Conservation (phyloP, 2,113 vertebrate genomes). For the Mus pahari region DNA sequence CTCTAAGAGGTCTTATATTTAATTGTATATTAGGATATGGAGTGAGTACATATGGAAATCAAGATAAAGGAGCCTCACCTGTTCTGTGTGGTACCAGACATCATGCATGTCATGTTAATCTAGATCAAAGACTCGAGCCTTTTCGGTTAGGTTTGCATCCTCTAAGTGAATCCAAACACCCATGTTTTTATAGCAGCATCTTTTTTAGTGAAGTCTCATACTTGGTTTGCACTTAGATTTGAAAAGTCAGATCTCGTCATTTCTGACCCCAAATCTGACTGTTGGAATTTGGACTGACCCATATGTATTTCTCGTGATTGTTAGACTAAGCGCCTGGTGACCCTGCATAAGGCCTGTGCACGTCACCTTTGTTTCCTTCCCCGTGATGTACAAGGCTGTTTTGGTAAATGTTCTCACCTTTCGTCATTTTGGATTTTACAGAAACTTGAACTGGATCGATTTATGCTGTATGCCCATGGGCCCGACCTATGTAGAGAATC, state of each 20-base stretch:
- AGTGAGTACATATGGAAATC: slow-evolving; percentile 24
- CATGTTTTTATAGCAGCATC: not conserved
- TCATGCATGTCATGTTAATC: not conserved
- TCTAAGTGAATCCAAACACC: not conserved
- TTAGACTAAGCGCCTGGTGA: not conserved
- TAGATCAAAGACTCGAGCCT: not conserved
- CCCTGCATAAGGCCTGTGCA: not conserved
- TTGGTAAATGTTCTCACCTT: not conserved
- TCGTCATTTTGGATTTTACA: slow-evolving; percentile 82
- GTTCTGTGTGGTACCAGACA: not conserved
- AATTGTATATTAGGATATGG: slow-evolving; percentile 53
- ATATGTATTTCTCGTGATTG: not conserved
- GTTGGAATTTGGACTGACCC: not conserved
- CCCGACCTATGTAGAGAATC: slow-evolving; percentile 98
- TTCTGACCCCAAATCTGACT: not conserved
- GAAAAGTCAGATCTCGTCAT: not conserved
- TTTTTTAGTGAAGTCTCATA: not conserved
- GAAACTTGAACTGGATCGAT: slow-evolving; percentile 98
- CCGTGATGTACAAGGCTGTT: slow-evolving; percentile 1
- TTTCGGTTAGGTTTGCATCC: slow-evolving; percentile 17
- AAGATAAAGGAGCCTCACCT: not conserved
- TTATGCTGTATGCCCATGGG: slow-evolving; percentile 99
- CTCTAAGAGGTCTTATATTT: slow-evolving; percentile 46
- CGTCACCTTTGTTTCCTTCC: not conserved
- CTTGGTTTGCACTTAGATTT: slow-evolving; percentile 21